These are phyloP conservation scores for Pseudoatta argentina DNA, from an alignment of 1,140 invertebrate species.

Conservation along the genomic window DNA sequence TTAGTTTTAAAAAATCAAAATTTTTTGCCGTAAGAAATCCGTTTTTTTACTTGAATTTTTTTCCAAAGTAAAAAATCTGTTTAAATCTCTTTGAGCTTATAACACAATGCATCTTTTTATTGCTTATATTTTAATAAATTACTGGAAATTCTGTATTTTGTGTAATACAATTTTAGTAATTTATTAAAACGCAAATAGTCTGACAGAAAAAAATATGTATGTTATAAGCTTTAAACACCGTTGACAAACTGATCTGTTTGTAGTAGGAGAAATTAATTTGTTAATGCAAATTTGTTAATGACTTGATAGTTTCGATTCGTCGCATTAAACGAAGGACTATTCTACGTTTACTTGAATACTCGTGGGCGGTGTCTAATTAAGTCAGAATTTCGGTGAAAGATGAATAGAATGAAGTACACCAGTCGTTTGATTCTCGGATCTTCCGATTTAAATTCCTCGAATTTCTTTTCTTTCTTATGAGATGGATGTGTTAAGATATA, in stretches of 20 bases:
- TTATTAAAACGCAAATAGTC: no score
- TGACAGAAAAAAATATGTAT: no score
- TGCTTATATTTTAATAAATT: no score
- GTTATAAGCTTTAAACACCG: not conserved
- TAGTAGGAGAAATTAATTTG: not conserved
- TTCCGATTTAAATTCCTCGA: not conserved
- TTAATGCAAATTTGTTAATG: not conserved
- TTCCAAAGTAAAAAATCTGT: no score
- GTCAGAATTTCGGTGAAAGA: not conserved
- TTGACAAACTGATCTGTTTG: no score
- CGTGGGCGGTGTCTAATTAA: not conserved
- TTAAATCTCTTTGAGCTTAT: no score
- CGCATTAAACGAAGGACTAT: not conserved
- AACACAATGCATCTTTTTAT: no score
- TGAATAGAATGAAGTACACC: not conserved
- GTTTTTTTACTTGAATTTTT: no score
- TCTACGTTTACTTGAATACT: not conserved
- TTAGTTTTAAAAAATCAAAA: no score
- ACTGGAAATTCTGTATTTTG: no score
- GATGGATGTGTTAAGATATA: not conserved
- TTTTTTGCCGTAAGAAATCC: no score
- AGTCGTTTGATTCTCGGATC: not conserved
- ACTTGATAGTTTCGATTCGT: not conserved
- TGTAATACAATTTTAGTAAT: no score
- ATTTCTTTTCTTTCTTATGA: not conserved